Conservation (phyloP, 2,888 invertebrate species). For the Cheilosia soror region DNA sequence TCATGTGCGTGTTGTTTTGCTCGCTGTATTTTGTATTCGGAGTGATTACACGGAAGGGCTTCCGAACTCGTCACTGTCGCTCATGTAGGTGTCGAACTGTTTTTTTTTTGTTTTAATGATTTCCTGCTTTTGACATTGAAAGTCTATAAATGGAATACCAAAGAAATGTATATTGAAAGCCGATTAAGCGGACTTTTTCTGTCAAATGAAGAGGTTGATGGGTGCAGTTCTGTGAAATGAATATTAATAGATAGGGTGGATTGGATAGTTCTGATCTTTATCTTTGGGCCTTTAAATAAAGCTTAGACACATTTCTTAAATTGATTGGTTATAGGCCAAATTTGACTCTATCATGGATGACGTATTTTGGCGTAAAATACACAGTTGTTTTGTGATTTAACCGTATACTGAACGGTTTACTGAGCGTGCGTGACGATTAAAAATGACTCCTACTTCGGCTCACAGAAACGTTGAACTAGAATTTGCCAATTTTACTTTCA, state of each 20-base stretch:
- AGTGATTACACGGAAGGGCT: neutral
- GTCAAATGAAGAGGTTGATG: slow-evolving; percentile 27
- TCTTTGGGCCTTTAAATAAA: slow-evolving; percentile 9
- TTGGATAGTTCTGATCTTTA: slow-evolving; percentile 35
- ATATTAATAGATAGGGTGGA: slow-evolving; percentile 25
- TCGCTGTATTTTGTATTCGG: neutral
- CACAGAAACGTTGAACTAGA: too few species aligned
- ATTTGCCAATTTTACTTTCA: too few species aligned
- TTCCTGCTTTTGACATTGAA: slow-evolving; percentile 40
- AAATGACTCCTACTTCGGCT: too few species aligned
- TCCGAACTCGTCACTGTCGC: neutral
- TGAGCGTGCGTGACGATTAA: too few species aligned
- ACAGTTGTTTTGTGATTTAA: too few species aligned
- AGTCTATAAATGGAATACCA: slow-evolving; percentile 25
- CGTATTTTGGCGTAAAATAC: too few species aligned
- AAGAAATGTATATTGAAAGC: slow-evolving; percentile 34
- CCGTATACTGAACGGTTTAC: too few species aligned
- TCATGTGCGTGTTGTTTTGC: neutral
- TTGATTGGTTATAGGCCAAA: neutral
- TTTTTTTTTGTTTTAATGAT: slow-evolving; percentile 14
- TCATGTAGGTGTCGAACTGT: neutral
- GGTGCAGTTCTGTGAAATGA: slow-evolving; percentile 24
- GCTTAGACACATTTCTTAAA: neutral
- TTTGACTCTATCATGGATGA: too few species aligned
- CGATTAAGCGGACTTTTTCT: slow-evolving; percentile 36